phyloP scores from a whole-genome alignment of 2,888 invertebrate genomes.

The Pegoplata infirma region DNA sequence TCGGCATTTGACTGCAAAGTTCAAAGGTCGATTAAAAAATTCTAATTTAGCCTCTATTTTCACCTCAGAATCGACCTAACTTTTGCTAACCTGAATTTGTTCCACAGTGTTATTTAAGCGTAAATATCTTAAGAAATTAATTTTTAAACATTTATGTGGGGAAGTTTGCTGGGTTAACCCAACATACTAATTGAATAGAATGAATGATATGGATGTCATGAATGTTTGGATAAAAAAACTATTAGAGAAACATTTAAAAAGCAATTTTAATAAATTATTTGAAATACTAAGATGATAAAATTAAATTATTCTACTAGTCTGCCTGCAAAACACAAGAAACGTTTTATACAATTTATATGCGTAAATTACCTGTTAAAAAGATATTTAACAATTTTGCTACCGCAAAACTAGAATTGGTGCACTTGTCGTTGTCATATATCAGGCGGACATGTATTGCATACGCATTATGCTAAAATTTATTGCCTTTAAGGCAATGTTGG shows the following conservation, averaged over 20 bases:
- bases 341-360: constrained; percentile 49
- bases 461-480: constrained; percentile 2
- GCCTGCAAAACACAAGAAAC: background rate
- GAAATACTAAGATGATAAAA: constrained; percentile 39
- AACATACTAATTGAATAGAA: constrained; percentile 46
- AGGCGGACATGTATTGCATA: constrained; percentile 29
- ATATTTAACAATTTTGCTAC: constrained; percentile 44
- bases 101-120: too few relatives aligned
- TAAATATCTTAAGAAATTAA: too few relatives aligned
- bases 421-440: constrained; percentile 1
- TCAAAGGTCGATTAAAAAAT: too few relatives aligned
- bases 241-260: constrained; percentile 43
- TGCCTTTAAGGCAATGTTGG: background rate
- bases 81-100: too few relatives aligned
- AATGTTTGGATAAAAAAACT: constrained; percentile 39
- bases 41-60: too few relatives aligned
- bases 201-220: constrained; percentile 44
- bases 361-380: constrained; percentile 53
- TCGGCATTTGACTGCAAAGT: too few relatives aligned
- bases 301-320: background rate
- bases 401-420: constrained; percentile 42
- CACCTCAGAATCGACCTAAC: too few relatives aligned
- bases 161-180: too few relatives aligned
- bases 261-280: constrained; percentile 58
- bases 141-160: too few relatives aligned